phyloP scores from a whole-genome alignment of 2,113 vertebrate species.

The Brachypodius melanocephalos region DNA sequence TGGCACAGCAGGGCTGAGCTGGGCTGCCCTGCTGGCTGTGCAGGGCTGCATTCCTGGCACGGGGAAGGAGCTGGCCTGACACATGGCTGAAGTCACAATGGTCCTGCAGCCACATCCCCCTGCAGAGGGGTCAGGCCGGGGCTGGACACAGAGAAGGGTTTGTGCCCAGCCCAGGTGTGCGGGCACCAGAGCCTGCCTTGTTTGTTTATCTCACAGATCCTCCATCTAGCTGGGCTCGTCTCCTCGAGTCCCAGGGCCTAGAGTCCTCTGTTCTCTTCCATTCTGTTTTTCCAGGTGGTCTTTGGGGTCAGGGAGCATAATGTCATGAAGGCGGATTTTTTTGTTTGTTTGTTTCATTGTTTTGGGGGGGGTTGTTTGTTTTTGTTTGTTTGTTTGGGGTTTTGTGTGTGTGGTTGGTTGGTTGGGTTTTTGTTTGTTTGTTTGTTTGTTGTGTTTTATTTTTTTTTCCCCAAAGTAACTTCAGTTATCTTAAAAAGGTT shows the following conservation, averaged over 20 bases:
- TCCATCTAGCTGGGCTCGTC: background rate
- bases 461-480: no score
- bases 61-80: background rate
- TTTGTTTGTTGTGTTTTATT: no score
- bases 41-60: background rate
- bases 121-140: background rate
- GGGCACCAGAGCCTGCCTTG: background rate
- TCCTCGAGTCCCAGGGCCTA: background rate
- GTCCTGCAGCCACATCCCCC: background rate
- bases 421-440: background rate
- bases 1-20: background rate
- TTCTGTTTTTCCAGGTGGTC: background rate
- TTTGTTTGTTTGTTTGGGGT: no score
- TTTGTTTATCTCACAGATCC: background rate
- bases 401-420: no score
- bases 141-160: background rate
- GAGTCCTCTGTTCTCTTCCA: background rate
- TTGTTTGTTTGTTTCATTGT: background rate
- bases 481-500: no score
- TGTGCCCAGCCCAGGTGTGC: background rate
- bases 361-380: no score
- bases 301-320: background rate
- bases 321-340: background rate
- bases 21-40: background rate
- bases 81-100: accelerated